Percentiles rank a stretch among this genome's conserved stretches.
phyloP scores from a whole-genome alignment of 2,113 vertebrate species.

The Marcusenius ussheri region DNA sequence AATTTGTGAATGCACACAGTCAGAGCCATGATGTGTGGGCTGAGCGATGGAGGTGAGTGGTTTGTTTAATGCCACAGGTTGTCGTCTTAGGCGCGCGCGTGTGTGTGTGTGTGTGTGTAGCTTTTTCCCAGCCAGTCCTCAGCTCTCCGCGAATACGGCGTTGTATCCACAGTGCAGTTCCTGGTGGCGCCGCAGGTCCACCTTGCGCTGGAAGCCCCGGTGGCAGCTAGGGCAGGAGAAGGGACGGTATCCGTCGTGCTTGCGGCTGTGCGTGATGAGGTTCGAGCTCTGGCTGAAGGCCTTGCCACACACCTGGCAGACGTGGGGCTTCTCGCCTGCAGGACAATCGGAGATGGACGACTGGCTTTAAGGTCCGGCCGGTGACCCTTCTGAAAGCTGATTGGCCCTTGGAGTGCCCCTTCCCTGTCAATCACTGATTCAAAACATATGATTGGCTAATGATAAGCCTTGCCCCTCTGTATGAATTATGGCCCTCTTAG shows the following conservation, averaged over 20 bases:
- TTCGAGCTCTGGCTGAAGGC: constrained; percentile 69
- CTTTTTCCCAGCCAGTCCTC: not conserved
- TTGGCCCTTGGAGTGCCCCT: not conserved
- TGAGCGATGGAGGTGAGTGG: not conserved
- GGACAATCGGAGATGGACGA: not conserved
- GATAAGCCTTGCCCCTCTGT: not conserved
- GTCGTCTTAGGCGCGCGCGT: not conserved
- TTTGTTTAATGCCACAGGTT: not conserved
- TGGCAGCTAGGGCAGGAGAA: constrained; percentile 56
- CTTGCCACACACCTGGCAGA: constrained; percentile 66
- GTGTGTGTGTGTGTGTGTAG: not conserved
- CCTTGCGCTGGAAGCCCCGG: constrained; percentile 54
- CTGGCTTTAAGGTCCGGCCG: not conserved
- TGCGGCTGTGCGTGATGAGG: constrained; percentile 69
- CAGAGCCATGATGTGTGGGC: not conserved
- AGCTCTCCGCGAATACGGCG: not conserved
- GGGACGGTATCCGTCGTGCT: constrained; percentile 57
- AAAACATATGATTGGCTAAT: not conserved
- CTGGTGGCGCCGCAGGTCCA: constrained; percentile 64
- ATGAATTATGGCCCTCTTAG: not conserved
- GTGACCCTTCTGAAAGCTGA: not conserved
- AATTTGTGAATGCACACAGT: not conserved
- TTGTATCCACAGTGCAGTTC: constrained; percentile 40
- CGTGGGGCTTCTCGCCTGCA: constrained; percentile 68
- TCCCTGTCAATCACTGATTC: not conserved